Base-by-base conservation (phyloP, 2,113 vertebrate genomes). In the Hymenochirus boettgeri region DNA sequence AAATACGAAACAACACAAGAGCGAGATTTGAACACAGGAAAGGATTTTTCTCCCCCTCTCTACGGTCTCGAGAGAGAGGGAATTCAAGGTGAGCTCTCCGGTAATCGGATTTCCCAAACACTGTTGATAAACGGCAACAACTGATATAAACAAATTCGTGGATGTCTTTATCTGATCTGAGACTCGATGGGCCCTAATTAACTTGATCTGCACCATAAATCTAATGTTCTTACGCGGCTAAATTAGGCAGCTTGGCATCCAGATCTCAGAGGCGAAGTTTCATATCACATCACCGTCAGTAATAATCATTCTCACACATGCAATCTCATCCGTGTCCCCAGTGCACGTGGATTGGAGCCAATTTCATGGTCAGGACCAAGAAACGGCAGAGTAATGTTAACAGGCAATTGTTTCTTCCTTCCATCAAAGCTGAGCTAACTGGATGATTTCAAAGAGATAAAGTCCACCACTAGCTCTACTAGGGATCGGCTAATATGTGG, bases 161-260 rank as follows among this genome's bases (percentile, higher is more conserved):
- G 13, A 47, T 9, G 19, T 21, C 33, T 56, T 65, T 56, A 65
- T 65, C 62, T 33, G 62, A 64, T 64, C 23, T 17, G 18, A 47
- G 53, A 19, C 52, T 47, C 39, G 19, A 7, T 31, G 25, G 12
- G 19, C 19, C 39, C 39, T 56, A 56, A 65, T 65, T 65, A 65
- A 56, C 62, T 56, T 65, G 35, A 65, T 65, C 55, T 65, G 52
- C 25, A 19, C 37, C 37, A 47, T 57, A 65, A 57, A 65, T 65
- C 62, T 31, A 17, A 52, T n/a, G 31, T 50, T 50, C 48, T 51
- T 39, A 25, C 47, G 48, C 19, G 25, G 35, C 19, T 65, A 56
- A 65, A 31, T 65, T 56, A 55, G 24, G 26, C 24, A 21, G 21
- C 53, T 27, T 12, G 13, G 39, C 18, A 17, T 31, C 37, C n/a